Base-by-base conservation (phyloP, 2,797 vertebrate genomes). In the Leptatherina wallacei region DNA sequence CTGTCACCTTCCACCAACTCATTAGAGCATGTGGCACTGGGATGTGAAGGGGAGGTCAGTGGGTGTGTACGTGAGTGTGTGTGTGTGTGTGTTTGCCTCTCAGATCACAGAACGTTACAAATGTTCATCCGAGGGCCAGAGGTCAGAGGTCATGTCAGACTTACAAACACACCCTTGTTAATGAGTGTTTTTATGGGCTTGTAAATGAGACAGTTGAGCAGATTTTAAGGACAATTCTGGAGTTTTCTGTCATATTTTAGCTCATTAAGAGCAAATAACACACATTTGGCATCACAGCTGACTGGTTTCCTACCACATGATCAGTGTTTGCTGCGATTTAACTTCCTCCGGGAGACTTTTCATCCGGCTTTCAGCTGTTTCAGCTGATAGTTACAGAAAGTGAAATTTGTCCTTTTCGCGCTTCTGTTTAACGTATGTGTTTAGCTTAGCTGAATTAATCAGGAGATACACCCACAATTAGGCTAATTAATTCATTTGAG, bases 401-500 rank as follows among this genome's bases (percentile, higher is more conserved):
- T 24, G 58, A 54, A 52, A 29, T 40, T 35, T 30, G 22, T 18
- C 32, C 16, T 24, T 40, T 18, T 2, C n/a, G 12, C 16, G 33
- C 36, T 68, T 6, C 22, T 51, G 54, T 42, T 56, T 24, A 33
- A 12, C 33, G 22, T 67, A 38, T 61, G 69, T 36, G 0, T 83
- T 70, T 35, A 58, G 29, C 61, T 69, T n/a, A 52, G 49, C 70
- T 73, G 61, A 84, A 78, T 71, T 65, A 84, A 75, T 56, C 33
- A 52, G 61, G 38, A 75, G 29, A 52, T 49, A 69, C 40, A 62
- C 67, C 66, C 74, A 85, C 85, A 90, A 92, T 91, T 89, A 83
- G 78, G 73, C 81, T 91, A 91, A 93, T 94, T 87, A 88, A 93
- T 91, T 88, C 55, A 90, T 92, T 91, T 89, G 84, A 83, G 83